These are phyloP conservation scores for Drosophila multiciliata DNA, from an alignment of 2,888 invertebrate species.

Conservation along the genomic window DNA sequence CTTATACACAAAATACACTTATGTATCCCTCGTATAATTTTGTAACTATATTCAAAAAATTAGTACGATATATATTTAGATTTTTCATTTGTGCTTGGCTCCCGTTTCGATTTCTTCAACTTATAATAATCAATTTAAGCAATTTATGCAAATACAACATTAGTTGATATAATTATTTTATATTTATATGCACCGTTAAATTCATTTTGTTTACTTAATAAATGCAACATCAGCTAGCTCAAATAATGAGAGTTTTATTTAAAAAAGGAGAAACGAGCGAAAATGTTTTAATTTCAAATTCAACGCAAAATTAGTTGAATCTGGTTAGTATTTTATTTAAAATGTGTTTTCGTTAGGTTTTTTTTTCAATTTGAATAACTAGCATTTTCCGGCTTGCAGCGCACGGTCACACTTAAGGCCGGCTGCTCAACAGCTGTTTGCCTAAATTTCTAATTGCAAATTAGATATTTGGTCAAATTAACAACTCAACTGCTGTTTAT, in stretches of 20 bases:
- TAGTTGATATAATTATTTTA: slow-evolving; percentile 53
- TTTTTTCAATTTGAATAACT: slow-evolving; percentile 3
- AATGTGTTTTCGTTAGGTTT: slow-evolving; percentile 12
- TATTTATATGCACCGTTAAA: slow-evolving; percentile 58
- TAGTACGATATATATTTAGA: slow-evolving; percentile 52
- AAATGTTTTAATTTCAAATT: neutral
- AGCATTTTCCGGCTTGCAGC: neutral
- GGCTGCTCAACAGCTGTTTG: slow-evolving; percentile 42
- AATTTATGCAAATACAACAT: slow-evolving; percentile 41
- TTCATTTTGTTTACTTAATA: slow-evolving; percentile 66
- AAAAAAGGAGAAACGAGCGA: neutral
- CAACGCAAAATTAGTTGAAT: neutral
- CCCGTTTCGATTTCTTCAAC: slow-evolving; percentile 48
- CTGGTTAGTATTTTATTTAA: neutral
- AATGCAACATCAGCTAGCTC: slow-evolving; percentile 61
- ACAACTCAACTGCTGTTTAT: neutral
- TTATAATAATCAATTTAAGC: slow-evolving; percentile 43
- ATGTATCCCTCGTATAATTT: slow-evolving; percentile 51
- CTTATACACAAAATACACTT: slow-evolving; percentile 33
- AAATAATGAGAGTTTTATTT: neutral
- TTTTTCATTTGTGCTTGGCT: slow-evolving; percentile 51
- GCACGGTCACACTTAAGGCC: slow-evolving; percentile 40
- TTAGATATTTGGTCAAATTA: slow-evolving; percentile 14
- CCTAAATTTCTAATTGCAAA: slow-evolving; percentile 2
- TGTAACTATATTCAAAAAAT: slow-evolving; percentile 39